Percentiles rank a stretch among this genome's conserved stretches.
Conservation (phyloP, 2,888 invertebrate genomes). For the Harpalus rufipes region DNA sequence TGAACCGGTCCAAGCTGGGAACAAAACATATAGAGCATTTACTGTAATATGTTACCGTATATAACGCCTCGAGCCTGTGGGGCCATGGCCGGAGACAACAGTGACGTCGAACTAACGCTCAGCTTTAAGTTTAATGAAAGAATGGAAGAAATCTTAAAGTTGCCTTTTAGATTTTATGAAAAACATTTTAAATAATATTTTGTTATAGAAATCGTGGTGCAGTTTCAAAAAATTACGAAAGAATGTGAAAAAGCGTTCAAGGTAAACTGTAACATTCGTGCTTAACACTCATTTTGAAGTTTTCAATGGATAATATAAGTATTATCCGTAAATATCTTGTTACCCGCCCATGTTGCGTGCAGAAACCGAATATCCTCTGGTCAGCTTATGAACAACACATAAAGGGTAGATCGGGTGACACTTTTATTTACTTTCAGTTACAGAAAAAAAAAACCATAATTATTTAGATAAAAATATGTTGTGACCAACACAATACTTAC, state of each 20-base stretch:
- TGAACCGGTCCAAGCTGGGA: slow-evolving; percentile 15
- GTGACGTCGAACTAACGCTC: neutral
- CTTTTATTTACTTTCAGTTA: slow-evolving; percentile 25
- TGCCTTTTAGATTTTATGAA: too few species aligned
- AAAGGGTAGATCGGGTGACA: neutral
- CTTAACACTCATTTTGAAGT: slow-evolving; percentile 28
- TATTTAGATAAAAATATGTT: too few species aligned
- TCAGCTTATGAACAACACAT: slow-evolving; percentile 46
- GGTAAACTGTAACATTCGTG: slow-evolving; percentile 15
- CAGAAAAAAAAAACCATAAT: slow-evolving; percentile 20
- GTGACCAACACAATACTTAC: too few species aligned
- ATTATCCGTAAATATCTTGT: slow-evolving; percentile 43
- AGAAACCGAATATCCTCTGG: slow-evolving; percentile 47
- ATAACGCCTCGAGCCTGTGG: slow-evolving; percentile 19
- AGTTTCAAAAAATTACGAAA: too few species aligned
- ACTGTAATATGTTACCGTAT: slow-evolving; percentile 39
- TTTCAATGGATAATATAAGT: slow-evolving; percentile 1
- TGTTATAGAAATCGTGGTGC: too few species aligned
- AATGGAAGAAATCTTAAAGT: too few species aligned
- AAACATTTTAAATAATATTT: too few species aligned
- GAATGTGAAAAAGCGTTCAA: neutral
- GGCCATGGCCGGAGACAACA: neutral
- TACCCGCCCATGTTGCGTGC: slow-evolving; percentile 41
- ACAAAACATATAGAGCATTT: slow-evolving; percentile 46
- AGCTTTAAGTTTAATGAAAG: too few species aligned